Conservation (phyloP, 2,797 vertebrate species). For the Phrynocephalus forsythii region DNA sequence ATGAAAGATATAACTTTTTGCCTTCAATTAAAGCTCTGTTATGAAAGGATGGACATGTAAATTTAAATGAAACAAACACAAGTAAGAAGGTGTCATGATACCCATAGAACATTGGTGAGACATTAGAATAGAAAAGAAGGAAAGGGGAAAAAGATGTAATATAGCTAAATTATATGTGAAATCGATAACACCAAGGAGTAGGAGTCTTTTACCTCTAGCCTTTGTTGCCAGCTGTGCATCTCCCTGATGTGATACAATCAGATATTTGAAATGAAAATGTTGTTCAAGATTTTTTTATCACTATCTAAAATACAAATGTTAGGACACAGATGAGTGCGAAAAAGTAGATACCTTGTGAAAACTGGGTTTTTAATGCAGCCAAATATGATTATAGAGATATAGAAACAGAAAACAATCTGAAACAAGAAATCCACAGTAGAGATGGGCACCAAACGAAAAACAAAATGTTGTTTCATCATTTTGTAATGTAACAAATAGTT, state of each 20-base stretch:
- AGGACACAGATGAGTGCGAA: too few species aligned
- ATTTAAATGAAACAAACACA: background rate
- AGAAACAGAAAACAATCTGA: too few species aligned
- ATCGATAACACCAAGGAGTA: background rate
- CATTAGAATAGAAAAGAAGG: background rate
- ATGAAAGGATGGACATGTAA: background rate
- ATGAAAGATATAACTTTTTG: background rate
- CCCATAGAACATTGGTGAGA: background rate
- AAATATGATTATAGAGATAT: too few species aligned
- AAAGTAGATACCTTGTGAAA: too few species aligned
- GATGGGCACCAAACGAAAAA: too few species aligned
- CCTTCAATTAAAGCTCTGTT: background rate
- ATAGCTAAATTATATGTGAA: background rate
- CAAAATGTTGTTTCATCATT: too few species aligned
- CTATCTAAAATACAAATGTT: too few species aligned
- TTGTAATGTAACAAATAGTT: too few species aligned
- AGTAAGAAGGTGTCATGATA: background rate
- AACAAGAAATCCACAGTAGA: too few species aligned
- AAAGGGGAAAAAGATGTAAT: background rate
- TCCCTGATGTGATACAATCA: background rate
- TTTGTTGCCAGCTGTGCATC: background rate
- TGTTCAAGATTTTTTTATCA: too few species aligned
- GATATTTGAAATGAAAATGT: background rate
- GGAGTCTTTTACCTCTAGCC: background rate
- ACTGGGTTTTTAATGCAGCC: too few species aligned